Percentiles rank a stretch among this genome's conserved stretches.
Conservation (phyloP, 2,113 vertebrate genomes). For the Polyodon spathula region DNA sequence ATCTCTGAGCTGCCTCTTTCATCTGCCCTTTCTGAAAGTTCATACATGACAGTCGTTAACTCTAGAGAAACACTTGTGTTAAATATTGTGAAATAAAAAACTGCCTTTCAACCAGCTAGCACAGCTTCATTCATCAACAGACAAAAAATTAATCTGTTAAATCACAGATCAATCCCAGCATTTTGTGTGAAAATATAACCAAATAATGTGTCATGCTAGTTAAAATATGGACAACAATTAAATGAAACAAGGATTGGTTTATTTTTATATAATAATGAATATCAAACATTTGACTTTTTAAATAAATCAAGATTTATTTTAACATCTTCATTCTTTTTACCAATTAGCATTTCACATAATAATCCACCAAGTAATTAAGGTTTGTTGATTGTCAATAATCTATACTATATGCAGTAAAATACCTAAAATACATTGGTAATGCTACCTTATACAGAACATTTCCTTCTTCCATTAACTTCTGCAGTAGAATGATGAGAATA, state of each 20-base stretch:
- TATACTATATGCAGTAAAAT: too few species aligned
- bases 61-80: neutral
- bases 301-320: too few species aligned
- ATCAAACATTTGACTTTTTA: too few species aligned
- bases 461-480: constrained; percentile 98
- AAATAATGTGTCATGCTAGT: neutral
- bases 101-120: constrained; percentile 1
- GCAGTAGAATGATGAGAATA: constrained; percentile 92
- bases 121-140: constrained; percentile 28
- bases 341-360: too few species aligned
- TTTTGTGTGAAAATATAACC: constrained; percentile 4
- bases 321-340: too few species aligned
- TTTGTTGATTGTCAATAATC: too few species aligned
- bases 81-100: neutral
- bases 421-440: too few species aligned
- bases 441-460: constrained; percentile 90
- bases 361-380: too few species aligned
- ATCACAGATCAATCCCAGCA: constrained; percentile 37
- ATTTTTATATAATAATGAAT: too few species aligned
- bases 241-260: too few species aligned
- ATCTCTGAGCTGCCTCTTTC: constrained; percentile 95
- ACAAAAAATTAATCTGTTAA: constrained; percentile 33
- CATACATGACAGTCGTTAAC: neutral
- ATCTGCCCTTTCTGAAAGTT: constrained; percentile 87
- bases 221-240: neutral